Evolutionary conservation across 2,797 vertebrate genomes (phyloP).

Genomic region (Microctenopoma stevenorrisi): DNA sequence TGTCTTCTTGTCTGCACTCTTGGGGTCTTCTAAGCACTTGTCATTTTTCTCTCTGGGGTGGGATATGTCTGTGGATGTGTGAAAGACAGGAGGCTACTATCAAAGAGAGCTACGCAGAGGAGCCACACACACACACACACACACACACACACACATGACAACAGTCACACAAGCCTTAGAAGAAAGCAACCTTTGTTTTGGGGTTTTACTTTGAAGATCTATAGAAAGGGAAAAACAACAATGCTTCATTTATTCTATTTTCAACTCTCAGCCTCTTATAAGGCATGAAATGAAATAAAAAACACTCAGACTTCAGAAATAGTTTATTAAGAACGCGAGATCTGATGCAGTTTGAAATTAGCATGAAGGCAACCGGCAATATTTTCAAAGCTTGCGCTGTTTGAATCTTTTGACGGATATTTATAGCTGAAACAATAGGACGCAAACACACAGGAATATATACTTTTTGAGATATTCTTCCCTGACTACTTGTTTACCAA

Average conservation of each 20-base stretch:
- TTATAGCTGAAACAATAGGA: constrained; percentile 83
- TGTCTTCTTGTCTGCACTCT: constrained; percentile 92
- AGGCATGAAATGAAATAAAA: constrained; percentile 66
- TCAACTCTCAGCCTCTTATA: constrained; percentile 77
- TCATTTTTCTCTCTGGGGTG: constrained; percentile 90
- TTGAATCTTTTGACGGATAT: constrained; percentile 81
- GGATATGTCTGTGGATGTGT: constrained; percentile 87
- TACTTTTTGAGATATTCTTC: constrained; percentile 72
- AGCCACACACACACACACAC: constrained; percentile 63
- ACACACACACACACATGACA: constrained; percentile 49
- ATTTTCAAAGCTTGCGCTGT: constrained; percentile 77
- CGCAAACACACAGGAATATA: constrained; percentile 78
- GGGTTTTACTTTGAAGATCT: constrained; percentile 87
- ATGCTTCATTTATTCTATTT: constrained; percentile 88
- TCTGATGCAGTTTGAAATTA: constrained; percentile 82
- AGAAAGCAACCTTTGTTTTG: constrained; percentile 87
- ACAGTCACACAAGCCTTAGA: constrained; percentile 77
- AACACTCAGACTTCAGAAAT: constrained; percentile 72
- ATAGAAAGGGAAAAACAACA: constrained; percentile 83
- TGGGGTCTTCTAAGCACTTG: constrained; percentile 91
- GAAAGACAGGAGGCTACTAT: constrained; percentile 79
- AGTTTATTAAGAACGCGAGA: constrained; percentile 79
- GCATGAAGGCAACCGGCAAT: constrained; percentile 72
- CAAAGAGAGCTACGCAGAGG: constrained; percentile 76
- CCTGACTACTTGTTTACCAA: constrained; percentile 79